Evolutionary conservation across 2,113 vertebrate species (phyloP), one percentile per base, ranked within the genome.

Genomic region (Lonchura striata): DNA sequence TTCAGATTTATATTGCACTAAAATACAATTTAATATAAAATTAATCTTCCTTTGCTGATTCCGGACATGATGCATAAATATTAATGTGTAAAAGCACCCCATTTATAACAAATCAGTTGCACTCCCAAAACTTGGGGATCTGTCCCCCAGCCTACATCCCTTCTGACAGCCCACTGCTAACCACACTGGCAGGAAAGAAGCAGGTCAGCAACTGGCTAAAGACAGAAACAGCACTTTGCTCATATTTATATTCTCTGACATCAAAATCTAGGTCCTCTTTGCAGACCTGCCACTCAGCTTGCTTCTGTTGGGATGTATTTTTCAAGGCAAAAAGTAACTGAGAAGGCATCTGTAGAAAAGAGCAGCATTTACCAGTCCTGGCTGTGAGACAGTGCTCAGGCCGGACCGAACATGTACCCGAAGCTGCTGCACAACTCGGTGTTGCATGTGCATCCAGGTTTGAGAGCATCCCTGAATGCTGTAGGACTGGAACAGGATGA

Each of bases 21-120:
- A 88, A 91, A 69, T 46, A 59, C 15, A 61, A 49, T 15, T 78
- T 75, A 49, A 91, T 77, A 54, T 44, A 81, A 88, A 85, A 92
- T 88, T 85, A 92, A 78, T 54, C 23, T 71, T 59, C 28, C 31
- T 71, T 63, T 89, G 66, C 59, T 50, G 39, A 80, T 90, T 82
- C 27, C 79, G 54, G 47, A 70, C 44, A 64, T 0, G 0, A 33
- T 72, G 37, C 30, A 76, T 65, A 54, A 82, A 88, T 87, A 94
- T 86, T 84, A 87, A 85, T 44, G 13, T 52, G 46, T 46, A 33
- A 75, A 80, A 77, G 35, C 25, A n/a, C 41, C 54, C 71, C 44
- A 69, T 84, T 89, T 76, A 65, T 33, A 69, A 20, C 10, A 8
- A 60, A 53, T 27, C 23, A 33, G 33, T n/a, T 82, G n/a, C 64